Base-by-base conservation (phyloP, 1,140 invertebrate species). In the Portunus trituberculatus region DNA sequence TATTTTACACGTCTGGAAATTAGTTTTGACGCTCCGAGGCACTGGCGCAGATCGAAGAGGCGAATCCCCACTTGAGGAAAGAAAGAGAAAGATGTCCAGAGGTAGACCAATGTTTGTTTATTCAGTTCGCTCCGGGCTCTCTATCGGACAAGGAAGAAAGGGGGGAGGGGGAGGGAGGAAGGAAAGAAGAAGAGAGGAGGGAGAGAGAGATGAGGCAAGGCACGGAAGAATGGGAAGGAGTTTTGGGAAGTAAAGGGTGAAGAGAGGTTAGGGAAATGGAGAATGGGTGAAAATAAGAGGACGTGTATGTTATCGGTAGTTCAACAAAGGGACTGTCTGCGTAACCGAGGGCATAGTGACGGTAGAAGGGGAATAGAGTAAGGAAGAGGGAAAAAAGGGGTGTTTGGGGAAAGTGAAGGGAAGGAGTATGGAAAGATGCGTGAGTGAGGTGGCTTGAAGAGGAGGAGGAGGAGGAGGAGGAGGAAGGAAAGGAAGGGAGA, bases 1-100 rank as follows among this genome's bases (percentile, higher is more conserved):
- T 93, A 93, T 93, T 93, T 93, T 87, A 93, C 92, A 87, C 92
- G 48, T 87, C 39, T n/a, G 10, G 92, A 93, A 93, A 93, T 93
- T 93, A 93, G 92, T 93, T 93, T 93, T 93, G 92, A 52, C 45
- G 92, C 67, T 84, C 48, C 83, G 32, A 48, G 92, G 92, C 82
- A 84, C 14, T 87, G 45, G 25, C 14, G 14, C 83, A 28, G 76
- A 86, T 83, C 20, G 83, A 29, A 45, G 3, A 46, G 28, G 39
- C 7, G 39, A 84, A 93, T 25, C 82, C 28, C 39, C 39, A 28
- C 39, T 28, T 28, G 32, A 14, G 14, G 87, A 31, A 28, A 89
- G 87, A 88, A 48, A 88, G 87, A 88, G 31, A 88, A 28, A 88
- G 31, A 88, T 46, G 88, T 14, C 45, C n/a, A 52, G 48, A 29